Percentiles rank a stretch among this genome's conserved stretches.
phyloP scores from a whole-genome alignment of 2,797 vertebrate species.

The Takifugu ocellatus region DNA sequence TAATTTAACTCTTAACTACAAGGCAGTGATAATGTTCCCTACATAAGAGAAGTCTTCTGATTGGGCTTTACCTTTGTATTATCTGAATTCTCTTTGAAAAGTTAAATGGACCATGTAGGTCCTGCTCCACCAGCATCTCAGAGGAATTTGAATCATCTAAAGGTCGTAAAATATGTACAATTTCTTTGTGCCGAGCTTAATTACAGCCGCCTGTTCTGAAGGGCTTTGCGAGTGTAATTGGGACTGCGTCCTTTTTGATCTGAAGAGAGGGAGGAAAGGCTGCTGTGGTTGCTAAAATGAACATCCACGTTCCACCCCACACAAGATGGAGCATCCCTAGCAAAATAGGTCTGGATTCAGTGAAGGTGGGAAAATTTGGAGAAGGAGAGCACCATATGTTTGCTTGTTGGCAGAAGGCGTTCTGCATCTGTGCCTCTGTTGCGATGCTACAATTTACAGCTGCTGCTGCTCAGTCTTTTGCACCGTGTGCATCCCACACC shows the following conservation, averaged over 20 bases:
- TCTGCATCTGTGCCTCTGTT: constrained; percentile 13
- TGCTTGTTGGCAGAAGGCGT: constrained; percentile 16
- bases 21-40: constrained; percentile 1
- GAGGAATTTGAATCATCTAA: constrained; percentile 54
- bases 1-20: neutral
- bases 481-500: no score
- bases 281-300: constrained; percentile 47
- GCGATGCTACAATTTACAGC: no score
- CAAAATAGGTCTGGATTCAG: constrained; percentile 23
- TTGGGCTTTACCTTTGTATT: constrained; percentile 15
- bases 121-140: constrained; percentile 21
- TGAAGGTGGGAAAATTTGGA: constrained; percentile 14
- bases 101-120: constrained; percentile 26
- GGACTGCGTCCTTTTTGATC: constrained; percentile 47
- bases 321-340: constrained; percentile 22
- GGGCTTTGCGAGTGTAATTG: constrained; percentile 55
- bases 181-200: constrained; percentile 39
- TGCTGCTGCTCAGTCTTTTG: no score
- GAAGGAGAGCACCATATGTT: constrained; percentile 19
- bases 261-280: constrained; percentile 32
- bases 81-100: constrained; percentile 34
- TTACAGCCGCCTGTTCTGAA: constrained; percentile 46
- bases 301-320: constrained; percentile 11
- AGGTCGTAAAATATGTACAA: constrained; percentile 50
- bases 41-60: constrained; percentile 4